These are phyloP conservation scores for Coregonus suidteri DNA, from an alignment of 2,797 vertebrate genomes.

Conservation along the genomic window DNA sequence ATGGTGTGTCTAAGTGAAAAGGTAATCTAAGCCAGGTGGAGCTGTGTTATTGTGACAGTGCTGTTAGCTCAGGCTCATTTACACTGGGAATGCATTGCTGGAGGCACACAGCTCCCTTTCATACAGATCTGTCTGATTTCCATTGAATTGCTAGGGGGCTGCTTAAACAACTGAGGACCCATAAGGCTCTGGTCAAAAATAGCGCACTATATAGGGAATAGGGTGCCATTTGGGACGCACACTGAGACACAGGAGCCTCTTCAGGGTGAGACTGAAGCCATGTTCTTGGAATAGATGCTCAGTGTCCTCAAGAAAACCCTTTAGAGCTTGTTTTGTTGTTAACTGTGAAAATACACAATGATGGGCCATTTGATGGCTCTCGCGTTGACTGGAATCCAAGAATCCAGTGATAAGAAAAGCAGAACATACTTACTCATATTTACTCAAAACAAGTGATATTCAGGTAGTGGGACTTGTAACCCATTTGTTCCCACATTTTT, in stretches of 20 bases:
- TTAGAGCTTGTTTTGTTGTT: background rate
- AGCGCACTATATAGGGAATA: background rate
- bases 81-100: no score
- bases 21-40: slow-evolving; percentile 16
- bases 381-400: background rate
- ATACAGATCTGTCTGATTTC: slow-evolving; percentile 16
- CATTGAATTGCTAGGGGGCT: slow-evolving; percentile 11
- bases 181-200: background rate
- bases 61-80: slow-evolving; percentile 5
- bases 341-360: background rate
- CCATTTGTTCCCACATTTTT: no score
- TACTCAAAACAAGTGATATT: background rate
- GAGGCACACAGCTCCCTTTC: slow-evolving; percentile 16
- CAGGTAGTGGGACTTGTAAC: background rate
- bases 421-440: background rate
- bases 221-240: background rate
- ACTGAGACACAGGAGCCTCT: slow-evolving; percentile 7
- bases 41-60: slow-evolving; percentile 20
- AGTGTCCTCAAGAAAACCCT: background rate
- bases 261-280: slow-evolving; percentile 2
- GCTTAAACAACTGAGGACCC: background rate
- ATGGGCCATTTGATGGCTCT: background rate
- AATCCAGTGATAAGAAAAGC: background rate
- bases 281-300: background rate
- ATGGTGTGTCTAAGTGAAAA: slow-evolving; percentile 21